Percentiles rank a stretch among this genome's conserved stretches.
These are phyloP conservation scores for Zygogramma bicolorata DNA, from an alignment of 2,888 invertebrate genomes.

Conservation along the genomic window DNA sequence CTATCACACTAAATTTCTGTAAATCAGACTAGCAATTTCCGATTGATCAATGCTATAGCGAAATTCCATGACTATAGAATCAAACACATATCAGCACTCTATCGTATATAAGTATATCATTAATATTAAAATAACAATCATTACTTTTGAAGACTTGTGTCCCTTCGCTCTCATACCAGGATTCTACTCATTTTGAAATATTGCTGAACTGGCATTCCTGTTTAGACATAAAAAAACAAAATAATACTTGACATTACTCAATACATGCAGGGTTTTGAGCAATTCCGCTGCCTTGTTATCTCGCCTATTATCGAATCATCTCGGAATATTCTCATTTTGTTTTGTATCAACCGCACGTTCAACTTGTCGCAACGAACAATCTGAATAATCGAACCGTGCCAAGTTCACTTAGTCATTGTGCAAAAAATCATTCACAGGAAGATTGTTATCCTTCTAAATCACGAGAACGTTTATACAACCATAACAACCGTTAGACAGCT, in stretches of 20 bases:
- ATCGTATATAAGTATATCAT: too few species aligned
- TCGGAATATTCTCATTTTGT: background rate
- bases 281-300: background rate
- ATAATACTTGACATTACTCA: background rate
- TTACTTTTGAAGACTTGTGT: too few species aligned
- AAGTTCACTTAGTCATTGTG: constrained; percentile 11
- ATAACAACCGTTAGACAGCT: constrained; percentile 12
- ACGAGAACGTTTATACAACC: constrained; percentile 10
- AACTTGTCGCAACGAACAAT: background rate
- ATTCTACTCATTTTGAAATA: too few species aligned
- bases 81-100: too few species aligned
- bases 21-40: too few species aligned
- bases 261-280: background rate
- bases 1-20: too few species aligned
- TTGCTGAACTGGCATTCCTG: too few species aligned
- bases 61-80: too few species aligned
- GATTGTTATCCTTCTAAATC: constrained; percentile 12
- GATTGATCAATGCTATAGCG: too few species aligned
- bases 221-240: too few species aligned
- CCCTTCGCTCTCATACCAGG: too few species aligned
- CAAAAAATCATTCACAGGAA: background rate
- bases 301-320: background rate
- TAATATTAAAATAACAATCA: too few species aligned
- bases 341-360: constrained; percentile 8
- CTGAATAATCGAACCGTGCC: constrained; percentile 4